Evolutionary conservation across 1,140 invertebrate genomes (phyloP).

Genomic region (Cardiocondyla obscurior): DNA sequence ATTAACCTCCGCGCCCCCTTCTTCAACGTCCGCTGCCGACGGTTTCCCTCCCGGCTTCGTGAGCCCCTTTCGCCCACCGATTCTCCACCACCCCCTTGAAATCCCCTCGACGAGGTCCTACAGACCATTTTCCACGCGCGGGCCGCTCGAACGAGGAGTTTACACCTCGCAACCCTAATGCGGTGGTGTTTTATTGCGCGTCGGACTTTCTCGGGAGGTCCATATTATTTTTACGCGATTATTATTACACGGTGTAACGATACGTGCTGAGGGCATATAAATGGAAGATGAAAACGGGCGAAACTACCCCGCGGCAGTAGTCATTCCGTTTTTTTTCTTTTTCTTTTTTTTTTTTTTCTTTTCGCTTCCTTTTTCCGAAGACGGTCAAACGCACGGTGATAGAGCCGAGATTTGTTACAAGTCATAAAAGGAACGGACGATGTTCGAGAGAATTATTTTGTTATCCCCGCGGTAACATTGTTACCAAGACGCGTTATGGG

Average conservation of each 20-base stretch:
- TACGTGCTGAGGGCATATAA: background rate
- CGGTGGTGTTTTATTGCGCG: slow-evolving; percentile 72
- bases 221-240: slow-evolving; percentile 46
- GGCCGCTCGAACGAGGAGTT: slow-evolving; percentile 64
- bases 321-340: background rate
- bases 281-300: background rate
- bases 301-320: background rate
- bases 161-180: slow-evolving; percentile 64
- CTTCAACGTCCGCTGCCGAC: slow-evolving; percentile 50
- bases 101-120: slow-evolving; percentile 30
- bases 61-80: background rate
- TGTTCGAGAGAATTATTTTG: slow-evolving; percentile 12
- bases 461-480: background rate
- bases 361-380: no score
- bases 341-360: background rate
- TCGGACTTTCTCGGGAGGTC: slow-evolving; percentile 19
- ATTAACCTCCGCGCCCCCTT: slow-evolving; percentile 74
- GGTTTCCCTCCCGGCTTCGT: slow-evolving; percentile 3
- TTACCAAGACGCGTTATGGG: background rate
- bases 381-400: background rate
- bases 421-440: background rate
- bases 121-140: slow-evolving; percentile 65
- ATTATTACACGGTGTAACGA: slow-evolving; percentile 44
- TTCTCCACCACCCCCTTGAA: background rate
- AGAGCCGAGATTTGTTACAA: background rate